Conservation (phyloP, 2,797 vertebrate genomes). For the Macrochelys suwanniensis region DNA sequence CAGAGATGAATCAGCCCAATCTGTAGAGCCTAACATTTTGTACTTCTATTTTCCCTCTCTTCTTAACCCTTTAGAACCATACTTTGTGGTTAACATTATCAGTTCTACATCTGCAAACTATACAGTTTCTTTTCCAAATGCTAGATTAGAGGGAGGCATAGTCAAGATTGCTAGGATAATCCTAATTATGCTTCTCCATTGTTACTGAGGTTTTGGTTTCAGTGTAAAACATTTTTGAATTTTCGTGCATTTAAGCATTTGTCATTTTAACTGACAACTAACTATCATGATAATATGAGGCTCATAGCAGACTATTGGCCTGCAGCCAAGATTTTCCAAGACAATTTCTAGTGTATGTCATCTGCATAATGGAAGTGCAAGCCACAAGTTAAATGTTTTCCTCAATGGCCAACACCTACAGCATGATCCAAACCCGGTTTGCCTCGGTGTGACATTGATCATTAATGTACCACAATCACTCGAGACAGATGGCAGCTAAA, state of each 20-base stretch:
- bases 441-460: no score
- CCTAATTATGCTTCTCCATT: background rate
- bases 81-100: background rate
- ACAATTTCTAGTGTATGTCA: no score
- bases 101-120: background rate
- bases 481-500: no score
- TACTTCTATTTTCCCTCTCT: background rate
- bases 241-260: background rate
- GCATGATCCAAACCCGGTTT: no score
- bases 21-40: rapidly evolving
- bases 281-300: no score
- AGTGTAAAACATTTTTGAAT: background rate
- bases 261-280: background rate
- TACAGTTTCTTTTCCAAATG: background rate
- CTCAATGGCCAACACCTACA: no score
- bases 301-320: no score
- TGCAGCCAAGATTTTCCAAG: no score
- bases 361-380: no score
- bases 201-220: background rate
- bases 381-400: no score
- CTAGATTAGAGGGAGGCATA: background rate
- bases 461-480: no score
- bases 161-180: background rate
- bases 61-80: background rate
- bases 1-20: background rate